Percentiles rank a stretch among this genome's conserved stretches.
These are phyloP conservation scores for Romanogobio albipinnatus DNA, from an alignment of 2,113 vertebrate genomes.

Conservation along the genomic window DNA sequence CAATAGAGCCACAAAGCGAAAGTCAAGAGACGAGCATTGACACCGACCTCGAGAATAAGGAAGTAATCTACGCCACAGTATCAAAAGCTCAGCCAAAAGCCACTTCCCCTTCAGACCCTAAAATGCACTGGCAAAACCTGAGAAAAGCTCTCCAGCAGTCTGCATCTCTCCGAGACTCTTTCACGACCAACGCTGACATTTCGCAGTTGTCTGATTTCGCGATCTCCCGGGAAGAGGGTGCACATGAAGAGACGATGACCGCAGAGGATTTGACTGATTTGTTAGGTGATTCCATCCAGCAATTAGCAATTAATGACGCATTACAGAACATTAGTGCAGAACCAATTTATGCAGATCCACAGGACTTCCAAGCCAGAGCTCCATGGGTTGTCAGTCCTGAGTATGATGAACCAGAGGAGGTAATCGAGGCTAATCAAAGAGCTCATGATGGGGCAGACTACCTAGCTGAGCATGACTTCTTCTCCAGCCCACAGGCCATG, in stretches of 20 bases:
- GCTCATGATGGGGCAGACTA: not conserved
- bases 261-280: not conserved
- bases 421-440: constrained; percentile 64
- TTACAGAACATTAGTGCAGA: constrained; percentile 48
- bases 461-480: not conserved
- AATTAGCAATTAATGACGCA: not conserved
- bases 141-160: not conserved
- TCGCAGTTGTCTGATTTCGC: not conserved
- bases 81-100: constrained; percentile 28
- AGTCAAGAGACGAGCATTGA: constrained; percentile 68
- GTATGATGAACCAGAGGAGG: constrained; percentile 81
- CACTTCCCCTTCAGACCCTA: constrained; percentile 2
- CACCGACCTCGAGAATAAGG: constrained; percentile 58
- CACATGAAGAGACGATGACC: not conserved
- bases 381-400: constrained; percentile 37
- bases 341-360: constrained; percentile 87
- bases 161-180: not conserved
- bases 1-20: constrained; percentile 57
- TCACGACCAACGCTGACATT: not conserved
- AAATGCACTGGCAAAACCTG: not conserved
- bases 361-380: constrained; percentile 59
- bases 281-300: constrained; percentile 64
- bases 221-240: not conserved
- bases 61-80: constrained; percentile 46
- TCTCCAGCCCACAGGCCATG: not conserved